A percentile compares a stretch with the other conserved stretches of the same genome.
Evolutionary conservation across 2,797 vertebrate genomes (phyloP).

Genomic region (Paratrypauchen microcephalus): DNA sequence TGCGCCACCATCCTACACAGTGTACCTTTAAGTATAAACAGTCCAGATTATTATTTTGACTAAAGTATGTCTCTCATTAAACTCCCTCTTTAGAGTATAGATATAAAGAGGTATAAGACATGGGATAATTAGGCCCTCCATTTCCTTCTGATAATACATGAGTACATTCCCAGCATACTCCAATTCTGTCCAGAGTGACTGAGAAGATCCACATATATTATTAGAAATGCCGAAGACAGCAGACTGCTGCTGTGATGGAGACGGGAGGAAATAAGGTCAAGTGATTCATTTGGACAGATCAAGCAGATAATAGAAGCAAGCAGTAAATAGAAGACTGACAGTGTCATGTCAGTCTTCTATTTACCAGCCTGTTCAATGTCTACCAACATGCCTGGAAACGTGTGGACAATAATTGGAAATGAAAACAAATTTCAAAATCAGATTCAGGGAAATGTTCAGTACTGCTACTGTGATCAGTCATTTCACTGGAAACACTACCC

Average conservation of each 20-base stretch:
- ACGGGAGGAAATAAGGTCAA: not conserved
- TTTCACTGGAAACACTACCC: too few species aligned
- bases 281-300: slow-evolving; percentile 1
- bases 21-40: too few species aligned
- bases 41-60: not conserved
- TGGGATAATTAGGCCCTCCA: not conserved
- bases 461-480: too few species aligned
- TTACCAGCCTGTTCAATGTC: not conserved
- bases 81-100: not conserved
- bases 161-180: too few species aligned
- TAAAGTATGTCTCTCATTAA: not conserved
- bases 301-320: too few species aligned
- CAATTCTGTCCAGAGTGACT: not conserved
- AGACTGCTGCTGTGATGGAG: not conserved
- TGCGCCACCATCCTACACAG: too few species aligned
- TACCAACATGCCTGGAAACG: not conserved
- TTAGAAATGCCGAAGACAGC: not conserved
- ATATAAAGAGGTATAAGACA: not conserved
- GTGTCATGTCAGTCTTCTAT: not conserved
- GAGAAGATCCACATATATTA: not conserved
- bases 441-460: too few species aligned
- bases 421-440: too few species aligned
- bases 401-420: too few species aligned
- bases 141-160: not conserved
- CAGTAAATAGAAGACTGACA: too few species aligned